Conservation (phyloP, 1,140 invertebrate species). For the Cyclina sinensis region DNA sequence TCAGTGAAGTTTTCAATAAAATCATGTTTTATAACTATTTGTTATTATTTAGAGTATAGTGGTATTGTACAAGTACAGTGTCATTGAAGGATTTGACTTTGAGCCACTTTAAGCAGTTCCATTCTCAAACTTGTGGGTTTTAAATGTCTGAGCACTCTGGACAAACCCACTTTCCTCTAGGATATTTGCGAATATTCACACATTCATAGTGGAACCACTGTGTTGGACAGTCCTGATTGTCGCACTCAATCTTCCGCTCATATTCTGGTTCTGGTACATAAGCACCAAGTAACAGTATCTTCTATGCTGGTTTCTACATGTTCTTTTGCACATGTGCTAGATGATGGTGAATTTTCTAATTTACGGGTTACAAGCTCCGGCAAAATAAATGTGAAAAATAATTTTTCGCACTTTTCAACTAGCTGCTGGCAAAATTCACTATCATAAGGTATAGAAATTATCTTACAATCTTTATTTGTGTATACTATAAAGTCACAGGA, state of each 20-base stretch:
- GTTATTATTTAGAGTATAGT: too few relatives aligned
- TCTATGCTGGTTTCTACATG: too few relatives aligned
- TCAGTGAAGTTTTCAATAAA: too few relatives aligned
- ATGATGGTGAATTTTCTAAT: background rate
- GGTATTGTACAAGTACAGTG: too few relatives aligned
- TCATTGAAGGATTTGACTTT: too few relatives aligned
- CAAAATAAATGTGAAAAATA: background rate
- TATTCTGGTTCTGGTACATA: conserved; percentile 17
- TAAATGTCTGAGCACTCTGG: conserved; percentile 5
- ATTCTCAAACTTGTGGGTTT: too few relatives aligned
- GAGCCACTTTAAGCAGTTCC: too few relatives aligned
- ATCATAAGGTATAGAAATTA: background rate
- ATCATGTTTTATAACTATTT: too few relatives aligned
- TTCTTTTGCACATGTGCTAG: too few relatives aligned
- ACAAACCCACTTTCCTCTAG: conserved; percentile 50
- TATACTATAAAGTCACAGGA: background rate
- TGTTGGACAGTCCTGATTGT: conserved; percentile 14
- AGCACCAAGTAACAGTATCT: background rate
- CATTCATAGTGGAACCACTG: conserved; percentile 57
- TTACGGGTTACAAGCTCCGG: background rate
- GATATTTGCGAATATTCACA: conserved; percentile 19
- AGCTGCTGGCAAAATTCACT: background rate
- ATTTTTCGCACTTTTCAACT: background rate
- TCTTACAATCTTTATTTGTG: background rate
- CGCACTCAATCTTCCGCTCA: conserved; percentile 37